phyloP scores from a whole-genome alignment of 2,797 vertebrate species.

The Alfaro cultratus region DNA sequence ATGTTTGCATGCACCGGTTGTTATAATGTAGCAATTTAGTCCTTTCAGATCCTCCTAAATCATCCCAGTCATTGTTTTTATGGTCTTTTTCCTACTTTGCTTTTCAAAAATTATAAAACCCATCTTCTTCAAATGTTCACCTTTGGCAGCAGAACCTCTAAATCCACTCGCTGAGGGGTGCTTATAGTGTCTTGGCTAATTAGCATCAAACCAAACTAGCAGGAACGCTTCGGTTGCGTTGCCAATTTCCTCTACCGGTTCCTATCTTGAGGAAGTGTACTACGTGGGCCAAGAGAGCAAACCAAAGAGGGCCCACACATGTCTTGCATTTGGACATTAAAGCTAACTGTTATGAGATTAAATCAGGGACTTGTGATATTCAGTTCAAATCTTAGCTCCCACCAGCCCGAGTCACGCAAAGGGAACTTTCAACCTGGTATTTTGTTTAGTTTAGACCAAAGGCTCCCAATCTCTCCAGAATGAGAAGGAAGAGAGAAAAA shows the following conservation, averaged over 20 bases:
- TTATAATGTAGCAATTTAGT: slow-evolving; percentile 14
- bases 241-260: slow-evolving; percentile 66
- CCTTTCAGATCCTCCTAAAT: slow-evolving; percentile 20
- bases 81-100: slow-evolving; percentile 12
- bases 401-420: slow-evolving; percentile 77
- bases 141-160: slow-evolving; percentile 38
- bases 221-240: slow-evolving; percentile 65
- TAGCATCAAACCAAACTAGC: slow-evolving; percentile 72
- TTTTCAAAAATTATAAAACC: slow-evolving; percentile 21
- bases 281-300: slow-evolving; percentile 61
- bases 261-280: slow-evolving; percentile 63
- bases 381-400: slow-evolving; percentile 69
- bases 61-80: slow-evolving; percentile 23
- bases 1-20: slow-evolving; percentile 19
- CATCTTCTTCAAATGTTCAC: slow-evolving; percentile 43
- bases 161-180: slow-evolving; percentile 58
- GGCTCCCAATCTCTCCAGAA: slow-evolving; percentile 42
- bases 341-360: slow-evolving; percentile 82
- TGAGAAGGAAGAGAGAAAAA: slow-evolving; percentile 46
- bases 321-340: slow-evolving; percentile 83
- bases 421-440: slow-evolving; percentile 62
- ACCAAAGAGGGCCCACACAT: slow-evolving; percentile 75
- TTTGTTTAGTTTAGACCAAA: slow-evolving; percentile 52
- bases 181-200: slow-evolving; percentile 70
- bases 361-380: slow-evolving; percentile 82